Evolutionary conservation across 2,113 vertebrate species (phyloP), one percentile per base, ranked within the genome.

Genomic region (Gymnarchus niloticus): DNA sequence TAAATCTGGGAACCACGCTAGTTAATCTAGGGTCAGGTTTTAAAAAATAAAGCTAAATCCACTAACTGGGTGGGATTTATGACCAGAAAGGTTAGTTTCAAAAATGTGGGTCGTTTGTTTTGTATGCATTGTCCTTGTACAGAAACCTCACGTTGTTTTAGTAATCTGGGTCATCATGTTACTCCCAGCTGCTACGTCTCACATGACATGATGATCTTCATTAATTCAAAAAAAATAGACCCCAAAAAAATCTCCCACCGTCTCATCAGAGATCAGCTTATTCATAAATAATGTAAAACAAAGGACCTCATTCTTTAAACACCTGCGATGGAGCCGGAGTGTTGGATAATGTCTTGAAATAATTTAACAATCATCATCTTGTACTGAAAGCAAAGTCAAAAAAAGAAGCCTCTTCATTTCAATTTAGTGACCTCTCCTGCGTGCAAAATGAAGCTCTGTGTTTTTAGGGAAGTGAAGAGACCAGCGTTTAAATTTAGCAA

Each of bases 141-240:
- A 73, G 65, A 73, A 41, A 1, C 65, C 28, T 41, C 65, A 41
- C 65, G 12, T 73, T 73, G 65, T 49, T 80, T 81, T 51, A 44
- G n/a, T 25, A 51, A 81, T 81, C 9, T 81, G 25, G 77, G 77
- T 81, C 77, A 81, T 81, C 77, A 49, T 49, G 49, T 81, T 81
- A 48, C 76, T 10, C 3, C 4, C 19, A 49, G 19, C 48, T 81
- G 65, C 65, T 41, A 37, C n/a, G 25, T 51, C 77, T 81, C 23
- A 49, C 33, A 73, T 41, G 65, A 73, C 46, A 81, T 81, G n/a
- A 17, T 81, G 77, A 81, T 81, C 77, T 81, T 49, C 48, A 51
- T 44, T 51, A 51, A 49, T 23, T 51, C 44, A 44, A 81, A 49
- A 48, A 81, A 73, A n/a, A n/a, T n/a, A n/a, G n/a, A n/a, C n/a